phyloP scores from a whole-genome alignment of 2,113 vertebrate species.

The Empidonax traillii region DNA sequence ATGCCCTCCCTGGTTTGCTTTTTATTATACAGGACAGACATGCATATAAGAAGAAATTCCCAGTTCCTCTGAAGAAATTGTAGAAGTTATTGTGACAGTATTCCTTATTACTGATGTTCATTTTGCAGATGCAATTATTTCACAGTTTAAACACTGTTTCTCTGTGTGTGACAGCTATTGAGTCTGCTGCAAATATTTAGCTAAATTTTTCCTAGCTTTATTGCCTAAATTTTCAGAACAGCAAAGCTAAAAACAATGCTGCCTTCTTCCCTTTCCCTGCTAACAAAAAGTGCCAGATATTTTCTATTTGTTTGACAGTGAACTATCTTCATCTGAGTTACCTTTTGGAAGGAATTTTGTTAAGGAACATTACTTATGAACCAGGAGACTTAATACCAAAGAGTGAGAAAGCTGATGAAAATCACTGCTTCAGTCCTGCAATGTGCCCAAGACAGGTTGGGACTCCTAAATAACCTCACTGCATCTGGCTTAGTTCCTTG shows the following conservation, averaged over 20 bases:
- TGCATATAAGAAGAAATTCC: not conserved
- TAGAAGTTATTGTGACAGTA: not conserved
- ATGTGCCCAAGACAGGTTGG: not conserved
- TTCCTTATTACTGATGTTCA: not conserved
- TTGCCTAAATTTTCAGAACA: constrained; percentile 22
- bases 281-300: not conserved
- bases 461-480: not conserved
- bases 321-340: constrained; percentile 31
- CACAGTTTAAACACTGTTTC: not conserved
- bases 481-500: not conserved
- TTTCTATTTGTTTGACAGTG: not conserved
- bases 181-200: not conserved
- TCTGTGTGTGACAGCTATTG: not conserved
- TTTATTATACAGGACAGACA: not conserved
- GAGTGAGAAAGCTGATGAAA: not conserved
- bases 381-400: not conserved
- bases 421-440: not conserved
- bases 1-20: not conserved
- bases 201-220: not conserved
- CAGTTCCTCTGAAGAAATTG: not conserved
- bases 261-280: rapidly evolving
- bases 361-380: not conserved
- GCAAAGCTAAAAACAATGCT: not conserved
- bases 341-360: not conserved
- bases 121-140: not conserved